Evolutionary conservation across 2,888 invertebrate species (phyloP), one percentile per base, ranked within the genome.

Genomic region (Dendrolimus pini): DNA sequence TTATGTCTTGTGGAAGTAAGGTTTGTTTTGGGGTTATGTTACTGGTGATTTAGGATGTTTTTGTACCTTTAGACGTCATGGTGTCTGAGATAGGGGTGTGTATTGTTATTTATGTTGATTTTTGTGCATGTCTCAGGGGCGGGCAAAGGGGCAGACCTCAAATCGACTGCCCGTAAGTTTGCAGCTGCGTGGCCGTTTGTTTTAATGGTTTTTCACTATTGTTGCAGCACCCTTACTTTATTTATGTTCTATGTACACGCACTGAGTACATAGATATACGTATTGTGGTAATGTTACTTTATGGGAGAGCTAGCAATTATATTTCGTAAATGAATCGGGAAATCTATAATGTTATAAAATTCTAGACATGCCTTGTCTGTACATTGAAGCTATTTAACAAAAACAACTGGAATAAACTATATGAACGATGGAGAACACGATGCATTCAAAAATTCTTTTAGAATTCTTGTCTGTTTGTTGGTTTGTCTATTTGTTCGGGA

Each of bases 51-150:
- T 74, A 54, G 13, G 65, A 56, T 65, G 61, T 75, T 78, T 77
- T 67, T 58, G 59, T 58, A 53, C 55, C 55, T 42, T 54, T 54
- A 53, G 67, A 57, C 80, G 82, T 83, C 78, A 80, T 79, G 78
- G 84, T 86, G 83, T 85, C 76, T 83, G 82, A 85, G 86, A 88
- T 89, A 86, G 89, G 90, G 90, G 89, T 89, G 89, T 89, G 85
- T 85, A 86, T 87, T 87, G 89, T 89, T 90, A 89, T 89, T 89
- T 89, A 90, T 89, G 89, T 87, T 89, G 89, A 88, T 88, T 89
- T 87, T 83, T 84, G 86, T 85, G 82, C 84, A 77, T 77, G 78
- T 74, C 74, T 78, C 68, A 74, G 82, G 83, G 88, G 89, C 87
- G 87, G 89, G 83, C 77, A 77, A 60, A 71, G 78, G 82, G 90